Conservation (phyloP, 2,113 vertebrate species). For the Osmerus eperlanus region DNA sequence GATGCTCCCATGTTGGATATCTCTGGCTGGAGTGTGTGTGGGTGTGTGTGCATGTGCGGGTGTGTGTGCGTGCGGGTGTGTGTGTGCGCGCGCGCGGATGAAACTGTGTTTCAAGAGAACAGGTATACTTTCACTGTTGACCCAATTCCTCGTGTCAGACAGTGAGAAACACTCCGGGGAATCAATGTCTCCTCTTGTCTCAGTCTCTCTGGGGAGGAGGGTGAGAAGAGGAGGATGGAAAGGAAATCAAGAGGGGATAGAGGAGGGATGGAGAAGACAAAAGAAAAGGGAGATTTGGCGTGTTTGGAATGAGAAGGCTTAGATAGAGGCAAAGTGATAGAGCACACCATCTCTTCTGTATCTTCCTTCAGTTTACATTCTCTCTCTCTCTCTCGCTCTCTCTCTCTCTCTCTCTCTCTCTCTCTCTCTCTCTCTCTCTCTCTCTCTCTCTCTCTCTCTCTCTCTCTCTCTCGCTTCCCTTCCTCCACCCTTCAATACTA, state of each 20-base stretch:
- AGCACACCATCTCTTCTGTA: not conserved
- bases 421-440: not conserved
- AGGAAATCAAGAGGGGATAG: not conserved
- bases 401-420: no score
- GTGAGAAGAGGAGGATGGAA: not conserved
- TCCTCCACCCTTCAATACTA: conserved; percentile 10
- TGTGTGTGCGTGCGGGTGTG: no score
- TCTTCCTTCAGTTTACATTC: not conserved
- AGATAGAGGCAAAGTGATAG: not conserved
- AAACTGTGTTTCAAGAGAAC: not conserved
- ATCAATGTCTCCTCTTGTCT: conserved; percentile 3
- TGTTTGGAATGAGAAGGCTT: not conserved
- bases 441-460: not conserved
- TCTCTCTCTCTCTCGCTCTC: not conserved
- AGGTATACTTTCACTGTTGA: not conserved
- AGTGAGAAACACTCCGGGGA: not conserved
- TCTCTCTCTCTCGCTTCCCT: not conserved
- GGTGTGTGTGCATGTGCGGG: no score
- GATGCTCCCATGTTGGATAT: not conserved
- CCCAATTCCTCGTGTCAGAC: not conserved
- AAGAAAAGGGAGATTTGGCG: not conserved
- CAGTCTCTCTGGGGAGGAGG: not conserved
- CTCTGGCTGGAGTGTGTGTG: not conserved
- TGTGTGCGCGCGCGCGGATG: not conserved
- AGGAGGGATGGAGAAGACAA: not conserved